A percentile compares a stretch with the other conserved stretches of the same genome.
Evolutionary conservation across 2,888 invertebrate species (phyloP).

Genomic region (Acanthosepion pharaonis): DNA sequence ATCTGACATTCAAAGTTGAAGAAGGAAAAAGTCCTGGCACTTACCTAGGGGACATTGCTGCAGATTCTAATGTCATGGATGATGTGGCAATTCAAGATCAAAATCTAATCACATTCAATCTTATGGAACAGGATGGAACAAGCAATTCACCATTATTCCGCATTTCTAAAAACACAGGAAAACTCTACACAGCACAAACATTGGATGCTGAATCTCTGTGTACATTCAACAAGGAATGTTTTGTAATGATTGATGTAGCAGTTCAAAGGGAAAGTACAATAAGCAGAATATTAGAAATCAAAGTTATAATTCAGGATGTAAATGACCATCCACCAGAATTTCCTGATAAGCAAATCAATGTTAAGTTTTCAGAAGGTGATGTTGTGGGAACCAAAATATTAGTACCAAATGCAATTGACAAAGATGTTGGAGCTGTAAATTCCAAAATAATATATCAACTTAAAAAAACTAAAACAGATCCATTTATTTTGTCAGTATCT

Average conservation of each 20-base stretch:
- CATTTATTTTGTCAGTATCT: background rate
- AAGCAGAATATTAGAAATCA: background rate
- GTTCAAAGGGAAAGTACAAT: background rate
- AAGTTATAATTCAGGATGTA: background rate
- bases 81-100: constrained; percentile 1
- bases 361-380: background rate
- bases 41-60: background rate
- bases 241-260: background rate
- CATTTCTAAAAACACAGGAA: background rate
- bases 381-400: background rate
- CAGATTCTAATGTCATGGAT: background rate
- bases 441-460: background rate
- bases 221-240: background rate
- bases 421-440: background rate
- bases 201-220: background rate
- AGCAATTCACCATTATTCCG: constrained; percentile 20
- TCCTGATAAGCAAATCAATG: background rate
- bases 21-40: background rate
- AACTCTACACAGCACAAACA: background rate
- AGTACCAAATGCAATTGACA: background rate
- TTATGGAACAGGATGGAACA: background rate
- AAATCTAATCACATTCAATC: background rate
- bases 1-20: background rate
- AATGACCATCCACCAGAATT: constrained; percentile 1
- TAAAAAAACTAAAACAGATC: background rate